Percentiles rank a stretch among this genome's conserved stretches.
Evolutionary conservation across 2,888 invertebrate genomes (phyloP).

Genomic region (Caenorhabditis panamensis): DNA sequence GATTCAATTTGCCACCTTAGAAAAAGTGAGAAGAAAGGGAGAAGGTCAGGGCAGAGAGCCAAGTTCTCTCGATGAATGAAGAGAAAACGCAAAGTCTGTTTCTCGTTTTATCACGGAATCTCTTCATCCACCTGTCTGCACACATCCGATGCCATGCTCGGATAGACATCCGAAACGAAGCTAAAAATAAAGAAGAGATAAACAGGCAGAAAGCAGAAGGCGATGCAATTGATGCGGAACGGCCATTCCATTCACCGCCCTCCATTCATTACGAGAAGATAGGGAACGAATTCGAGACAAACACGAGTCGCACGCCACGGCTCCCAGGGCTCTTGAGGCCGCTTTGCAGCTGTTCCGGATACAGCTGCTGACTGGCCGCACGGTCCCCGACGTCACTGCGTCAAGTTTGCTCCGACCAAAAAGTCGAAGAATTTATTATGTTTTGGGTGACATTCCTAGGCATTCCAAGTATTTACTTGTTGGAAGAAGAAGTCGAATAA

Average conservation of each 20-base stretch:
- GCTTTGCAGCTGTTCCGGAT: constrained; percentile 23
- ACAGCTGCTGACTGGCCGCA: not conserved
- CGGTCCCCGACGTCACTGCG: constrained; percentile 20
- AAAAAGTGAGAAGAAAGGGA: constrained; percentile 26
- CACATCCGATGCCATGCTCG: not conserved
- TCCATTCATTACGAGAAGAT: constrained; percentile 25
- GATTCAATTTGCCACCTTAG: constrained; percentile 9
- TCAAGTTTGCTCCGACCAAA: not conserved
- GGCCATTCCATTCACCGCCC: constrained; percentile 17
- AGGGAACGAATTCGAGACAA: constrained; percentile 38
- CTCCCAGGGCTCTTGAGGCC: too few species aligned
- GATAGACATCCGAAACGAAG: not conserved
- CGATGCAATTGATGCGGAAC: constrained; percentile 46
- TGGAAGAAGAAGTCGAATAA: too few species aligned
- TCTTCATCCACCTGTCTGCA: constrained; percentile 16
- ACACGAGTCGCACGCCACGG: not conserved
- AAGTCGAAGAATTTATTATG: constrained; percentile 4
- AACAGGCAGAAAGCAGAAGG: constrained; percentile 4
- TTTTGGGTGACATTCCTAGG: too few species aligned
- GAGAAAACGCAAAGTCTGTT: not conserved
- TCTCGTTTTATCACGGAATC: not conserved
- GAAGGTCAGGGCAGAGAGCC: constrained; percentile 4
- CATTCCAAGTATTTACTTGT: too few species aligned
- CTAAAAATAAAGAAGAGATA: constrained; percentile 18
- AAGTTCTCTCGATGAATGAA: not conserved